Evolutionary conservation across 1,140 invertebrate genomes (phyloP).

Genomic region (Achroia grisella): DNA sequence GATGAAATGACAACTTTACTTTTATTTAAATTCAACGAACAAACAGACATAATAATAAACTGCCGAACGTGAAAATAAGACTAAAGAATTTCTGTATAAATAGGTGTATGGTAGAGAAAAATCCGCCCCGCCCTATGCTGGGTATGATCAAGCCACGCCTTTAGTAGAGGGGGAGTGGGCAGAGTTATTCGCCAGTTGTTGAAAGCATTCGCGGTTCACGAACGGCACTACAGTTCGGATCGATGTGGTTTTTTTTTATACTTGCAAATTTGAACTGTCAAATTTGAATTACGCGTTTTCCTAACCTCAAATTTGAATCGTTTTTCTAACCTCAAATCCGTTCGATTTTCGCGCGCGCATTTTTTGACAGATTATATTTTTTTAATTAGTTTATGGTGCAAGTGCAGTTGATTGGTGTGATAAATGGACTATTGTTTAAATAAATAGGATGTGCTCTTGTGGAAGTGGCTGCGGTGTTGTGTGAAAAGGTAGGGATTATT

Average conservation of each 20-base stretch:
- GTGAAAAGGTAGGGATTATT: too few relatives aligned
- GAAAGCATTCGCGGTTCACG: conserved; percentile 43
- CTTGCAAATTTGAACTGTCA: too few relatives aligned
- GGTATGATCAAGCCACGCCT: conserved; percentile 29
- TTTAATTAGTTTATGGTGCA: neutral
- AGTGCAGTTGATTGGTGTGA: too few relatives aligned
- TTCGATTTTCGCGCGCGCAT: neutral
- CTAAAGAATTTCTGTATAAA: conserved; percentile 13
- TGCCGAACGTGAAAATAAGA: conserved; percentile 30
- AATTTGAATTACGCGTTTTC: neutral
- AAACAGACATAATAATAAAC: conserved; percentile 57
- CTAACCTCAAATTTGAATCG: neutral
- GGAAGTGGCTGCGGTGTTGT: too few relatives aligned
- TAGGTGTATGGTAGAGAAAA: conserved; percentile 43
- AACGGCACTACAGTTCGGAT: conserved; percentile 2
- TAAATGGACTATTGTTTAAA: too few relatives aligned
- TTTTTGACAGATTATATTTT: neutral
- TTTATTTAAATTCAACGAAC: conserved; percentile 35
- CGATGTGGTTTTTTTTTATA: neutral
- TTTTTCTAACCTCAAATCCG: neutral
- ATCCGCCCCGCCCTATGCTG: conserved; percentile 25
- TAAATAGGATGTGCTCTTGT: too few relatives aligned
- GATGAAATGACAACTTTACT: conserved; percentile 35
- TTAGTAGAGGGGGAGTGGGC: conserved; percentile 19
- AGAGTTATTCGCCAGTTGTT: conserved; percentile 45